Conservation (phyloP, 1,140 invertebrate species). For the Drosophila seguyi region DNA sequence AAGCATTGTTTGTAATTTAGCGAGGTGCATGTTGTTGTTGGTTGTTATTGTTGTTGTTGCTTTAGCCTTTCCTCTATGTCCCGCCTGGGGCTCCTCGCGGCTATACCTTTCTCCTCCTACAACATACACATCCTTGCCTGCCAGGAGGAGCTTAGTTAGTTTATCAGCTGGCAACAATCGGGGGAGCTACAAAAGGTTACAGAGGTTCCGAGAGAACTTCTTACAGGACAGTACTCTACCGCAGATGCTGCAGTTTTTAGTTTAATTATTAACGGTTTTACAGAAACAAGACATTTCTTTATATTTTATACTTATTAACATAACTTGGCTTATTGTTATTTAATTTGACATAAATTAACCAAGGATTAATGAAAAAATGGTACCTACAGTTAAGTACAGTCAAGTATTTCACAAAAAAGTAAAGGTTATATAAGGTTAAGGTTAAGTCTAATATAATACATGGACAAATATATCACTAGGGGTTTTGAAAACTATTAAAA, state of each 20-base stretch:
- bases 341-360: too few species aligned
- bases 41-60: conserved; percentile 8
- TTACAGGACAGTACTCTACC: conserved; percentile 13
- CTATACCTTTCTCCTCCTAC: background rate
- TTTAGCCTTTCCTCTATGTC: conserved; percentile 28
- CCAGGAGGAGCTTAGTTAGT: conserved; percentile 24
- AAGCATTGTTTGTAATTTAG: conserved; percentile 82
- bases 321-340: too few species aligned
- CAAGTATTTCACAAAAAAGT: too few species aligned
- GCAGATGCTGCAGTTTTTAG: background rate
- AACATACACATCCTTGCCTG: conserved; percentile 10
- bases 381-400: too few species aligned
- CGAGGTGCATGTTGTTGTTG: conserved; percentile 56
- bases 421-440: too few species aligned
- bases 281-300: background rate
- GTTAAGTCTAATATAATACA: too few species aligned
- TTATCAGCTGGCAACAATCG: conserved; percentile 71
- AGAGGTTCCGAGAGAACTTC: conserved; percentile 36
- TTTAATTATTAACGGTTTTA: background rate
- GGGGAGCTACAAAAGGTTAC: conserved; percentile 47
- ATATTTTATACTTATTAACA: too few species aligned
- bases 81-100: conserved; percentile 25
- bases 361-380: too few species aligned
- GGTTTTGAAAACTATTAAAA: too few species aligned
- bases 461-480: too few species aligned